Conservation (phyloP, 2,113 vertebrate genomes). For the Microcebus tavaratra region DNA sequence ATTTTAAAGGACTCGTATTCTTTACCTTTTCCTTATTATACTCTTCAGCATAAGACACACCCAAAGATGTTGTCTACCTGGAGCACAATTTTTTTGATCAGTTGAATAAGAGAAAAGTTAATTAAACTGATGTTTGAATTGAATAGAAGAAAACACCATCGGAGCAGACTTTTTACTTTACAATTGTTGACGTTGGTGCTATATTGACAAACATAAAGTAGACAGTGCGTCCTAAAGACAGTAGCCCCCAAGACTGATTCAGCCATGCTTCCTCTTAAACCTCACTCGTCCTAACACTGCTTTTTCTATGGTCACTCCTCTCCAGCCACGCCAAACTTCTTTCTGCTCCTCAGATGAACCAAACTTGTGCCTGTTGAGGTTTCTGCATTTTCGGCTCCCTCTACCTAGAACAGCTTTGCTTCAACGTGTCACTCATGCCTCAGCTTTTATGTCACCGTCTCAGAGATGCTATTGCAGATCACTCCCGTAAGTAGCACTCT, state of each 20-base stretch:
- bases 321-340: neutral
- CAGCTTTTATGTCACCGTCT: neutral
- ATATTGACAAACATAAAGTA: neutral
- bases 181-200: neutral
- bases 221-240: neutral
- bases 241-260: neutral
- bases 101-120: neutral
- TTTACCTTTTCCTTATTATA: neutral
- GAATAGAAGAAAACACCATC: neutral
- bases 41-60: neutral
- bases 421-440: slow-evolving; percentile 3
- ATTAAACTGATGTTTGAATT: neutral
- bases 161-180: neutral
- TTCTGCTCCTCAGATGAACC: neutral
- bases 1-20: neutral
- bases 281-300: neutral
- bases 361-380: neutral
- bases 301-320: no score
- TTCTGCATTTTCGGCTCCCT: neutral
- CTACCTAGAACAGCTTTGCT: neutral
- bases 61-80: neutral
- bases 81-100: neutral
- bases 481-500: neutral
- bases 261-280: neutral
- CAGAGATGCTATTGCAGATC: neutral